Evolutionary conservation across 2,113 vertebrate genomes (phyloP), one percentile per base, ranked within the genome.

Genomic region (Ctenomys sociabilis): DNA sequence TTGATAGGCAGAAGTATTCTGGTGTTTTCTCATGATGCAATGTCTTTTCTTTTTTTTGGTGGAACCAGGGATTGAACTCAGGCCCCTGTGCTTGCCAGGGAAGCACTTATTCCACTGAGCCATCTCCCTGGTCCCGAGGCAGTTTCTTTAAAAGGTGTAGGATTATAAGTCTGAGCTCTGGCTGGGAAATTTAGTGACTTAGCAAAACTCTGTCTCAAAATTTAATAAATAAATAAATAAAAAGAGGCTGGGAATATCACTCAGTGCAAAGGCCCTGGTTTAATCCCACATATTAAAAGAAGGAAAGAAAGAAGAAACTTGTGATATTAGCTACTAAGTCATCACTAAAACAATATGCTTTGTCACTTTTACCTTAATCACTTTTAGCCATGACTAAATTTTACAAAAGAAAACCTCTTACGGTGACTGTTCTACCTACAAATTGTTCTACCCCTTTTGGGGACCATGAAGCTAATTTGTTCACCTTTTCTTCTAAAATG

Each of bases 111-210:
- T n/a, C n/a, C n/a, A n/a, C n/a, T n/a, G n/a, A n/a, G n/a, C n/a
- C n/a, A n/a, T n/a, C n/a, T n/a, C n/a, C n/a, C n/a, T n/a, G n/a
- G n/a, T n/a, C n/a, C n/a, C n/a, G n/a, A 87, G 93, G 59, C 73
- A 63, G 37, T 97, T 97, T 93, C 93, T 95, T 97, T 88, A 84
- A 93, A 93, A 85, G 91, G 24, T 64, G 35, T 30, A 28, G 75
- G 28, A 49, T 78, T 30, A 12, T 14, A 32, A 49, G 26, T 45
- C 49, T 32, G 26, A 75, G 43, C 43, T 13, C 13, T 17, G 75
- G 13, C 43, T 30, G 73, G 12, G 43, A 13, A 49, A 72, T 40
- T 72, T 72, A 40, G 70, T 21, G 3, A 49, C 73, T 78, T 49
- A 16, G 43, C 75, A 78, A 49, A 75, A 30, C 13, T 6, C 1